Base-by-base conservation (phyloP, 2,113 vertebrate species). In the Tauraco erythrolophus region DNA sequence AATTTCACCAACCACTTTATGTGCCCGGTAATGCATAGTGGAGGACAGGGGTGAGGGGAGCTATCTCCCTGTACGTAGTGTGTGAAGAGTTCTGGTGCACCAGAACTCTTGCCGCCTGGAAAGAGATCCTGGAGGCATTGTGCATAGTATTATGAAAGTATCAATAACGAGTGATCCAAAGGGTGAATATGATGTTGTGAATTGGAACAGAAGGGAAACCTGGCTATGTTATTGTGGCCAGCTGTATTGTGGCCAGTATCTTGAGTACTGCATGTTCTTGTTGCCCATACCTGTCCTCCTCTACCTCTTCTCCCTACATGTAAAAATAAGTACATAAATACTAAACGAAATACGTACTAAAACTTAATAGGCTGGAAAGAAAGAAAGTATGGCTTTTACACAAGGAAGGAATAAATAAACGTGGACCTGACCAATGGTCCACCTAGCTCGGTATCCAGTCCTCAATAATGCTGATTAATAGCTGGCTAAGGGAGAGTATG, bases 381-480 rank as follows among this genome's bases (percentile, higher is more conserved):
- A 58, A 15, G 37, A 18, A 75, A 62, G 11, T 9, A 23, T 35
- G 31, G 11, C 30, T 95, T 85, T 53, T 92, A 57, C 14, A 17
- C 12, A 69, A 60, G 33, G 48, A 76, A 75, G 39, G 43, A 68
- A 22, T 46, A 76, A 76, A 37, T 45, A 84, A 72, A 66, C 18
- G 48, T 60, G 28, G 3, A 24, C 56, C 25, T 92, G 43, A 79
- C 41, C 1, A 1, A 7, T 18, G 50, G 22, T 25, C 19, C 11
- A 8, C 15, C 3, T 77, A 2, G 10, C 30, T 82, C 0, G 1
- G 6, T n/a, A 10, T 50, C 19, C 41, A 56, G 27, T 37, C 30
- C 48, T 69, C 30, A 35, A 1, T 30, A 62, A 30, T 16, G 14
- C 1, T 30, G 24, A 5, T 35, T 62, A 33, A 11, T 22, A 14